Base-by-base conservation (phyloP, 2,888 invertebrate genomes). In the Meta bourneti region DNA sequence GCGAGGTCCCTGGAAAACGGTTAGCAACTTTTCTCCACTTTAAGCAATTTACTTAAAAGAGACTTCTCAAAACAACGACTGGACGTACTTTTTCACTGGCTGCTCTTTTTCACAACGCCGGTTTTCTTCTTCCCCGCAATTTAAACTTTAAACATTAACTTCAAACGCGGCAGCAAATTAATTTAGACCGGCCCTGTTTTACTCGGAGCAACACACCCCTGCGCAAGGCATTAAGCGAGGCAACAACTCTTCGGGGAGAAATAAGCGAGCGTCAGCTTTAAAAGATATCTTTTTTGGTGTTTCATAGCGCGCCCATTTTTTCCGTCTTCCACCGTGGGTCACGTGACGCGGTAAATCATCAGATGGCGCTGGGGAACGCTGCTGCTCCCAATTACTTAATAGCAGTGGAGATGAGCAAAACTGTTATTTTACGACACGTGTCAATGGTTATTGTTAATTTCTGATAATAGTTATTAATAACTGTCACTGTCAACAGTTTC, bases 111-210 rank as follows among this genome's bases (percentile, higher is more conserved):
- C 11, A 5, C 79, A 16, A 61, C 11, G 61, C 7, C 52, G 2
- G 49, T 70, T 9, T 70, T 69, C 81, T 20, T 49, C 34, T 49
- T n/a, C 54, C 61, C 74, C 84, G 84, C 84, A 84, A 84, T 84
- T 84, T 84, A 84, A 84, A 84, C 84, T 84, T 84, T 84, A 75
- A 84, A 84, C 84, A 84, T 84, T 84, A 84, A 84, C 75, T 84
- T 74, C 61, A 84, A 74, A 54, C 19, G 54, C 54, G 84, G 11
- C 74, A 49, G 74, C 84, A 84, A 84, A 84, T 84, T 84, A 84
- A 84, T 84, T 84, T 83, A 61, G 70, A 48, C 48, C 70, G 34
- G 34, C 34, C 49, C 34, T n/a, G 34, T n/a, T 69, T 48, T 79
- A 34, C 34, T 19, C 16, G n/a, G 7, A 61, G 81, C 69, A 81